Evolutionary conservation across 2,113 vertebrate species (phyloP).

Genomic region (Petrocephalus microphthalmus): DNA sequence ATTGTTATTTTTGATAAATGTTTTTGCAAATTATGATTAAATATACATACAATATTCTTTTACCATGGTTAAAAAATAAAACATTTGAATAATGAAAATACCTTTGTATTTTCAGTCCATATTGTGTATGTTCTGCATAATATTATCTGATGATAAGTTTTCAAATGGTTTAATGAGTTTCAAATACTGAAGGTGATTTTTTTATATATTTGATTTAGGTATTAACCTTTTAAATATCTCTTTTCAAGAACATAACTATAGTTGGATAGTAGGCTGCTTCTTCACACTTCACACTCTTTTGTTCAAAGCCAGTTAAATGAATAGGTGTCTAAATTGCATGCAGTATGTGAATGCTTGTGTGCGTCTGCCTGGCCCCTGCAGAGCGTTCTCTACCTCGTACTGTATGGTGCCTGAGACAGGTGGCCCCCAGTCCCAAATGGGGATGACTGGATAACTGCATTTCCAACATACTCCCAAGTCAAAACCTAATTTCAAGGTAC

Average conservation of each 20-base stretch:
- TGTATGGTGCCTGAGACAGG: not conserved
- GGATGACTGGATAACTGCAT: not conserved
- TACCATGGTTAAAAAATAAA: not conserved
- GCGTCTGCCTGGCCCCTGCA: not conserved
- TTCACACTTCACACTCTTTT: not conserved
- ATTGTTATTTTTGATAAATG: not conserved
- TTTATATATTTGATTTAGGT: not conserved
- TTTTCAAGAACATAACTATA: not conserved
- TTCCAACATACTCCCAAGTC: not conserved
- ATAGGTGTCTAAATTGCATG: not conserved
- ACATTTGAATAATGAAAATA: not conserved
- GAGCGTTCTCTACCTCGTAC: not conserved
- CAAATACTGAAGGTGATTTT: not conserved
- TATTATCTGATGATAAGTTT: not conserved
- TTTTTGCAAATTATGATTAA: not conserved
- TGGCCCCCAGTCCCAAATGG: not conserved
- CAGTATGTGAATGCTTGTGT: not conserved
- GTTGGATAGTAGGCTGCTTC: not conserved
- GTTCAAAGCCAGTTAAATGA: not conserved
- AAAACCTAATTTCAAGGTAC: slow-evolving; percentile 36
- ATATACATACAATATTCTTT: not conserved
- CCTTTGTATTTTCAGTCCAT: not conserved
- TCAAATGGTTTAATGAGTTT: not conserved
- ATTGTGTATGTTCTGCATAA: not conserved
- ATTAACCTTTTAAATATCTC: not conserved